These are phyloP conservation scores for Datnioides undecimradiatus DNA, from an alignment of 2,113 vertebrate species.

Conservation along the genomic window DNA sequence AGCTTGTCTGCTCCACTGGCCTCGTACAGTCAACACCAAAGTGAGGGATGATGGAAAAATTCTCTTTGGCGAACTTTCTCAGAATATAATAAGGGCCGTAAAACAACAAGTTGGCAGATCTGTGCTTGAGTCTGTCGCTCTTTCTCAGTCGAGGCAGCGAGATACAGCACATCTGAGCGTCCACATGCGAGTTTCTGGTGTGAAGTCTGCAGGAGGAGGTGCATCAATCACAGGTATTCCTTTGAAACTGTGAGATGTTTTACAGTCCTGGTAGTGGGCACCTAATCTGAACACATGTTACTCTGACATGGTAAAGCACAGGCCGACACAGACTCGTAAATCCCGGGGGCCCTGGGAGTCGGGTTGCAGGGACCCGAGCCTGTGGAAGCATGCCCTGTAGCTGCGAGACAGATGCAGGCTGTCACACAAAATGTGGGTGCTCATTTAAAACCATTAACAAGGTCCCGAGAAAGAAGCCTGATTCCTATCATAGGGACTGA, in stretches of 20 bases:
- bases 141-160: not conserved
- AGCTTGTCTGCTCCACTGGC: slow-evolving; percentile 72
- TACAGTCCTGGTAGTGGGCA: slow-evolving; percentile 64
- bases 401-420: slow-evolving; percentile 70
- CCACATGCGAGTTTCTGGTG: not conserved
- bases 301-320: slow-evolving; percentile 64
- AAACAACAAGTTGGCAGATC: slow-evolving; percentile 47
- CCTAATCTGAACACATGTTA: slow-evolving; percentile 77
- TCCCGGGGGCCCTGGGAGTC: slow-evolving; percentile 58
- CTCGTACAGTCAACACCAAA: slow-evolving; percentile 70
- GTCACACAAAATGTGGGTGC: slow-evolving; percentile 66
- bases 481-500: slow-evolving; percentile 43
- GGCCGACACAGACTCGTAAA: slow-evolving; percentile 74
- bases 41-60: slow-evolving; percentile 62
- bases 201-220: not conserved
- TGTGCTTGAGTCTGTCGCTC: slow-evolving; percentile 23
- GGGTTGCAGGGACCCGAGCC: slow-evolving; percentile 62
- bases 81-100: slow-evolving; percentile 33
- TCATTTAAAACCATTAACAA: slow-evolving; percentile 80
- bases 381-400: slow-evolving; percentile 59
- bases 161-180: slow-evolving; percentile 4
- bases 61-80: slow-evolving; percentile 60
- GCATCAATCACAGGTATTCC: slow-evolving; percentile 65
- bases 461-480: slow-evolving; percentile 39
- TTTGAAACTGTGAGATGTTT: slow-evolving; percentile 78